Percentiles rank a stretch among this genome's conserved stretches.
These are phyloP conservation scores for Fabriciana adippe DNA, from an alignment of 2,888 invertebrate species.

Conservation along the genomic window DNA sequence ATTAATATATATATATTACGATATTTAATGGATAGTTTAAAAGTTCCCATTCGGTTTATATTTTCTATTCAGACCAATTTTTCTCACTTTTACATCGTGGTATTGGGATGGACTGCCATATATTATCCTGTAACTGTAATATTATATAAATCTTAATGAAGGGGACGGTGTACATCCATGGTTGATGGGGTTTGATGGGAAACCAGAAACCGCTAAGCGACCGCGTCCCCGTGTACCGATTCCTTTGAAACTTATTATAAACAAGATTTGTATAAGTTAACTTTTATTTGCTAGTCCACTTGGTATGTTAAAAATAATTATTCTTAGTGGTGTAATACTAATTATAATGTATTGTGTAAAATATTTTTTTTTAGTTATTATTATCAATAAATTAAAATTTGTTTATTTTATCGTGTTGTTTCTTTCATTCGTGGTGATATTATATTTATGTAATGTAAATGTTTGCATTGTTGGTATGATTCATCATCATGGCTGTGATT, in stretches of 20 bases:
- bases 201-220: background rate
- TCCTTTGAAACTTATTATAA: constrained; percentile 39
- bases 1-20: constrained; percentile 56
- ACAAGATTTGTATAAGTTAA: constrained; percentile 64
- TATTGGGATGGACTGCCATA: constrained; percentile 77
- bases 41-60: constrained; percentile 58
- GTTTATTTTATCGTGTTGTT: constrained; percentile 70
- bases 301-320: constrained; percentile 75
- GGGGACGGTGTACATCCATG: constrained; percentile 32
- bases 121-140: constrained; percentile 65
- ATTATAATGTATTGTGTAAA: constrained; percentile 82
- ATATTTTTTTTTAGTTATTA: constrained; percentile 80
- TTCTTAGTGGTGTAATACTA: constrained; percentile 81
- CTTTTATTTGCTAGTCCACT: constrained; percentile 81
- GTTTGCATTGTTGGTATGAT: no score
- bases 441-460: background rate
- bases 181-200: background rate
- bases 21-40: constrained; percentile 63
- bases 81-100: constrained; percentile 74
- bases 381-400: constrained; percentile 82
- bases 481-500: no score
- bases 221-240: constrained; percentile 26
- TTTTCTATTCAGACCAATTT: constrained; percentile 77
- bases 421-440: constrained; percentile 24
- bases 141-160: constrained; percentile 45